These are phyloP conservation scores for Perca schrenkii DNA, from an alignment of 2,113 vertebrate genomes.

Conservation along the genomic window DNA sequence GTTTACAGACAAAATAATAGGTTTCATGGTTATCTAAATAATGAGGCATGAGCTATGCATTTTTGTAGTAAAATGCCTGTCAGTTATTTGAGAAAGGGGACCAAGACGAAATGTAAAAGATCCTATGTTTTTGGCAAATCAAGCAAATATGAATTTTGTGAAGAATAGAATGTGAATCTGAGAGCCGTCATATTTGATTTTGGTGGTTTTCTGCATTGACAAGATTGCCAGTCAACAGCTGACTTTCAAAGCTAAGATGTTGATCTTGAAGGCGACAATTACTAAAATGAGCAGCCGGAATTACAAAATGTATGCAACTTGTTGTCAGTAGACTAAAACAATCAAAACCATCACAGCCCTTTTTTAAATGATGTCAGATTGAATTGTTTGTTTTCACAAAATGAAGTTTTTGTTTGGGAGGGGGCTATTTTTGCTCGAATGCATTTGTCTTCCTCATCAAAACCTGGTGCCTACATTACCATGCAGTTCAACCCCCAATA, in stretches of 20 bases:
- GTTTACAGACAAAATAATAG: constrained; percentile 39
- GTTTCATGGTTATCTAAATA: constrained; percentile 32
- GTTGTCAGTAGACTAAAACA: neutral
- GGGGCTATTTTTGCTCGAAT: neutral
- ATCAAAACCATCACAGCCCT: neutral
- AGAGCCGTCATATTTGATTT: constrained; percentile 14
- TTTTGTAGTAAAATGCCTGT: constrained; percentile 41
- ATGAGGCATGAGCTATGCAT: constrained; percentile 36
- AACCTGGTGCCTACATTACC: neutral
- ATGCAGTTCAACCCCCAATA: neutral
- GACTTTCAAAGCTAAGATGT: neutral
- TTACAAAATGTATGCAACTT: no score
- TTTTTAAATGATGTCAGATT: neutral
- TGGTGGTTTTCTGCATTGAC: constrained; percentile 16
- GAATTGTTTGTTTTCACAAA: neutral
- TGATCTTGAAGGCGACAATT: neutral
- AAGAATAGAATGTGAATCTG: constrained; percentile 1
- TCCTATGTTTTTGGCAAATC: constrained; percentile 13
- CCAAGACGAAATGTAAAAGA: constrained; percentile 9
- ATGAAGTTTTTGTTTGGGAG: neutral
- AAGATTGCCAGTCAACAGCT: constrained; percentile 16
- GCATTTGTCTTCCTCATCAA: neutral
- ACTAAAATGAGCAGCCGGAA: neutral
- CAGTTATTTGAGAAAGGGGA: constrained; percentile 22
- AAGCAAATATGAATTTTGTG: constrained; percentile 6